Percentiles rank a stretch among this genome's conserved stretches.
These are phyloP conservation scores for Scaptomyza hsui DNA, from an alignment of 1,140 invertebrate genomes.

Conservation along the genomic window DNA sequence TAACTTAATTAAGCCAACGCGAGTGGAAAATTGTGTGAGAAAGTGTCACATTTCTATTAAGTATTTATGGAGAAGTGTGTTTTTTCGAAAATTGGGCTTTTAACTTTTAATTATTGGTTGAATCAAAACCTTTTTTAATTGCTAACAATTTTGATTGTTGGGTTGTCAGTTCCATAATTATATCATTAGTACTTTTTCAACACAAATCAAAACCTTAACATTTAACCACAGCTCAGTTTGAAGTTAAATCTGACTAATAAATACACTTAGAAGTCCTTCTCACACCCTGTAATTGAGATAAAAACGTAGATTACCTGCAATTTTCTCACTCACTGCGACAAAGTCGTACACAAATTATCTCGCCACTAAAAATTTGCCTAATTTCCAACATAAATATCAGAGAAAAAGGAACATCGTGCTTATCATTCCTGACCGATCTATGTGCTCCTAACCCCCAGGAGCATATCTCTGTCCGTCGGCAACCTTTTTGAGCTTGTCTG, in stretches of 20 bases:
- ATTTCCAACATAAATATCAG: slow-evolving; percentile 81
- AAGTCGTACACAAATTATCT: slow-evolving; percentile 83
- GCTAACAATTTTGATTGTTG: not conserved
- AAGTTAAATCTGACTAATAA: not conserved
- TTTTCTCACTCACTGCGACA: slow-evolving; percentile 82
- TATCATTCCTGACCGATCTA: slow-evolving; percentile 71
- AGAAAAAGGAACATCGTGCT: slow-evolving; percentile 3
- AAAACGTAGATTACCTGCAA: slow-evolving; percentile 37
- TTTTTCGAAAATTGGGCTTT: not conserved
- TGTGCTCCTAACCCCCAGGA: not conserved
- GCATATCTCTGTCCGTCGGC: slow-evolving; percentile 25
- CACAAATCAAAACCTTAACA: not conserved
- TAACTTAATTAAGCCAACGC: slow-evolving; percentile 64
- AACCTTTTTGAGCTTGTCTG: slow-evolving; percentile 32
- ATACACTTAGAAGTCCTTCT: not conserved
- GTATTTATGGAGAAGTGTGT: slow-evolving; percentile 39
- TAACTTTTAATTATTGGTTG: slow-evolving; percentile 44
- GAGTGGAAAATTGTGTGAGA: slow-evolving; percentile 64
- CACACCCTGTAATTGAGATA: slow-evolving; percentile 25
- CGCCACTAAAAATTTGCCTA: slow-evolving; percentile 82
- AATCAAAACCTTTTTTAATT: slow-evolving; percentile 2
- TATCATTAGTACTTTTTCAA: not conserved
- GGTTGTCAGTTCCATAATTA: not conserved
- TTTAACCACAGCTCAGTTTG: not conserved
- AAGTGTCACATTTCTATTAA: slow-evolving; percentile 74